Percentiles rank a stretch among this genome's conserved stretches.
These are phyloP conservation scores for Picus viridis DNA, from an alignment of 2,797 vertebrate genomes.

Conservation along the genomic window DNA sequence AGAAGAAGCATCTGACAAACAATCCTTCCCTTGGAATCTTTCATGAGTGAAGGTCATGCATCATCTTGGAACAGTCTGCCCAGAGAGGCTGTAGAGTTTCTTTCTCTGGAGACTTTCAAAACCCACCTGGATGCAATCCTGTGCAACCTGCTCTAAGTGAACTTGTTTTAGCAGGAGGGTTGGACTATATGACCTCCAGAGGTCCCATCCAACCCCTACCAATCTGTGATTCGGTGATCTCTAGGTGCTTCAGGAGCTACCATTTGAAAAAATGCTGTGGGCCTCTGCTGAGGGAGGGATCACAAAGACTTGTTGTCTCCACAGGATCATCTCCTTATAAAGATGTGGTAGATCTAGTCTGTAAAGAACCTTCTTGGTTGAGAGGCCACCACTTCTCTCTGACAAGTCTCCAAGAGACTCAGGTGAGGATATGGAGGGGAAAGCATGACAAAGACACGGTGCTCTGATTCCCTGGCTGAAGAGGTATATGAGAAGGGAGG, in stretches of 20 bases:
- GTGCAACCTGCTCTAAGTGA: too few species aligned
- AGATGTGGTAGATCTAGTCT: neutral
- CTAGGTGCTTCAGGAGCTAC: neutral
- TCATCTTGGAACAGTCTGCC: neutral
- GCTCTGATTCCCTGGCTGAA: neutral
- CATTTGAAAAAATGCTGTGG: neutral
- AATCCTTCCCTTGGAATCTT: neutral
- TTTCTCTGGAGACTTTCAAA: too few species aligned
- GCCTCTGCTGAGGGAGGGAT: neutral
- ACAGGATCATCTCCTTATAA: neutral
- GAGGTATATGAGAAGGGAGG: neutral
- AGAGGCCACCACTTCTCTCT: neutral
- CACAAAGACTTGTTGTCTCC: neutral
- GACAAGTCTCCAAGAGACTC: neutral
- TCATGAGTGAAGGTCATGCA: neutral
- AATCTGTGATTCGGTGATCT: neutral
- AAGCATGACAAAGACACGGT: accelerated
- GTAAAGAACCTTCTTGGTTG: neutral
- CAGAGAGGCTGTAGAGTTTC: too few species aligned
- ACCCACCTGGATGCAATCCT: too few species aligned
- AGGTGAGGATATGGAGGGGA: neutral
- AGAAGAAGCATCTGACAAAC: neutral
- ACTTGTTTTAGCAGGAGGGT: too few species aligned
- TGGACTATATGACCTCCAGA: too few species aligned
- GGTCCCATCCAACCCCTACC: too few species aligned